Conservation (phyloP, 1,140 invertebrate genomes). For the Babylonia areolata region DNA sequence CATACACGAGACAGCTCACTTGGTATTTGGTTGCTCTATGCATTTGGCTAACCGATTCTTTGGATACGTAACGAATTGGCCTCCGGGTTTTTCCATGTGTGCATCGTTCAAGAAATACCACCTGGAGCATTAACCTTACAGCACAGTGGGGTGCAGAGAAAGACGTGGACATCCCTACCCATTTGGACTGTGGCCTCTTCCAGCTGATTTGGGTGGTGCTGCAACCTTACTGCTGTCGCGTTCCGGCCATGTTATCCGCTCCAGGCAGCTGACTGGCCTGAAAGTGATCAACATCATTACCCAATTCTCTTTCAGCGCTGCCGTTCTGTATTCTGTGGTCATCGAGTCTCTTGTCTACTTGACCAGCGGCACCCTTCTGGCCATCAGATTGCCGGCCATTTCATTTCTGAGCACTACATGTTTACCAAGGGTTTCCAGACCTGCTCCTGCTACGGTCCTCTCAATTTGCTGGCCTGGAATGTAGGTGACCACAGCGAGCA, state of each 20-base stretch:
- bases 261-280: conserved; percentile 87
- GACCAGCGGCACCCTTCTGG: conserved; percentile 89
- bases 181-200: conserved; percentile 94
- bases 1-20: conserved; percentile 97
- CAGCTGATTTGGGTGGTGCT: conserved; percentile 94
- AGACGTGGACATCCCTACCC: conserved; percentile 97
- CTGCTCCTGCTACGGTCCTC: conserved; percentile 97
- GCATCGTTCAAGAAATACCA: conserved; percentile 99
- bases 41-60: conserved; percentile 90
- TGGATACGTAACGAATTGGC: conserved; percentile 97
- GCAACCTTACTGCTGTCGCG: conserved; percentile 97
- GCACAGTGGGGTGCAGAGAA: conserved; percentile 96
- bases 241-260: conserved; percentile 92
- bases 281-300: conserved; percentile 92
- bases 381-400: conserved; percentile 98
- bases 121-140: conserved; percentile 95
- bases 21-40: conserved; percentile 94
- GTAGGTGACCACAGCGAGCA: conserved; percentile 86
- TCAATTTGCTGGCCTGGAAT: conserved; percentile 98
- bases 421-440: conserved; percentile 98
- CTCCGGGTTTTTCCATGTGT: conserved; percentile 95
- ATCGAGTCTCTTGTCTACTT: conserved; percentile 88
- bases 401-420: conserved; percentile 99
- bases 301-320: conserved; percentile 89
- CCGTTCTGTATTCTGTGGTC: conserved; percentile 89